Percentiles rank a stretch among this genome's conserved stretches.
These are phyloP conservation scores for Athalia circularis DNA, from an alignment of 2,888 invertebrate genomes.

Conservation along the genomic window DNA sequence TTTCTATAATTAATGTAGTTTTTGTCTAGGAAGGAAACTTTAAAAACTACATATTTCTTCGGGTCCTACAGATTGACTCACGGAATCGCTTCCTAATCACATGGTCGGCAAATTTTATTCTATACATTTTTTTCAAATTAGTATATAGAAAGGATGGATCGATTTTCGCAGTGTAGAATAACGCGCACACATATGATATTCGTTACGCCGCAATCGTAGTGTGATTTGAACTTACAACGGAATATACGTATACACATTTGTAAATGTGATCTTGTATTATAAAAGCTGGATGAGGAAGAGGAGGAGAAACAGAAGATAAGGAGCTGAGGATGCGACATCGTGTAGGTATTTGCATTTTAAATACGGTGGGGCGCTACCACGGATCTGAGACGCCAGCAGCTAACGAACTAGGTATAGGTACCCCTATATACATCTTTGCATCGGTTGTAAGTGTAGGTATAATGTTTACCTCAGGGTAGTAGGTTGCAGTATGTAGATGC, in stretches of 20 bases:
- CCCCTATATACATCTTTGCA: no score
- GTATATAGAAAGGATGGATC: no score
- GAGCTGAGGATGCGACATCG: conserved; percentile 52
- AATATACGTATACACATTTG: no score
- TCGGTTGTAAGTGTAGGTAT: no score
- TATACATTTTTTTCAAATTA: no score
- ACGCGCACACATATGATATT: background rate
- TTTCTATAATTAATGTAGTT: conserved; percentile 36
- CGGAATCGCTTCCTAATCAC: conserved; percentile 15
- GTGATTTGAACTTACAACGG: no score
- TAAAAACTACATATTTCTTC: conserved; percentile 28
- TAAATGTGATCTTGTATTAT: background rate
- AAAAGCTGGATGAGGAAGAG: conserved; percentile 19
- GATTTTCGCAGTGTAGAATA: no score
- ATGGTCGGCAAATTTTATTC: no score
- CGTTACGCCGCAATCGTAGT: no score
- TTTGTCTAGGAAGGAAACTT: conserved; percentile 13
- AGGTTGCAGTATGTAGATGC: background rate
- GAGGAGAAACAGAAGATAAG: conserved; percentile 51
- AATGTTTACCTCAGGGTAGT: background rate
- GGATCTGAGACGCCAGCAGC: background rate
- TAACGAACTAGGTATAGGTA: background rate
- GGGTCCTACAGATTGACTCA: conserved; percentile 15
- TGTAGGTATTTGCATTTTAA: conserved; percentile 63
- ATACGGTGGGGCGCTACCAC: conserved; percentile 51